These are phyloP conservation scores for Wiebesia pumilae DNA, from an alignment of 1,140 invertebrate species.

Conservation along the genomic window DNA sequence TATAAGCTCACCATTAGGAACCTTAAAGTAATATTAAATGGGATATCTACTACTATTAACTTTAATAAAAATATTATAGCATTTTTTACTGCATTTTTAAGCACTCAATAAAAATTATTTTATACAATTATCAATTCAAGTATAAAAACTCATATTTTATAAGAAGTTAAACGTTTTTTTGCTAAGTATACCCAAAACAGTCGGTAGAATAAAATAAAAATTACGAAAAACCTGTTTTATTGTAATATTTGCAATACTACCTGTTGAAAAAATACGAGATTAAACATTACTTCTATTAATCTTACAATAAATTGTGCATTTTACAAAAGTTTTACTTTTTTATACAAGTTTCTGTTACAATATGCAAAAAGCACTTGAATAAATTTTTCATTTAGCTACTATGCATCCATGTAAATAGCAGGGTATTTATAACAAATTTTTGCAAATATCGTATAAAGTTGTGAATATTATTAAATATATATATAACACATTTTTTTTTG, in stretches of 20 bases:
- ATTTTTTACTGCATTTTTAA: neutral
- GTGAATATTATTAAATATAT: constrained; percentile 43
- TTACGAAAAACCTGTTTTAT: constrained; percentile 51
- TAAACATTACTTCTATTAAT: constrained; percentile 13
- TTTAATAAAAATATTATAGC: constrained; percentile 9
- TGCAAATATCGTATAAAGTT: constrained; percentile 36
- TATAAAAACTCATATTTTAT: neutral
- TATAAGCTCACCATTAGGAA: neutral
- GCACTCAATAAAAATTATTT: neutral
- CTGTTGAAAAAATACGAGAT: constrained; percentile 15
- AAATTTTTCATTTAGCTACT: constrained; percentile 36
- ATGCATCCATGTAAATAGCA: constrained; percentile 11
- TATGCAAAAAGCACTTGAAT: constrained; percentile 3
- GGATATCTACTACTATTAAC: neutral
- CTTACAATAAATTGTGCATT: constrained; percentile 22
- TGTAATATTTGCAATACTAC: constrained; percentile 56
- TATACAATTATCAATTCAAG: neutral
- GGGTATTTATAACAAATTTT: constrained; percentile 44
- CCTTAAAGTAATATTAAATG: neutral
- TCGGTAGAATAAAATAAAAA: constrained; percentile 15
- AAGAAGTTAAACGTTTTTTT: neutral
- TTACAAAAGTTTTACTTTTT: constrained; percentile 19
- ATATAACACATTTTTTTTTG: constrained; percentile 47
- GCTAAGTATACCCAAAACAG: neutral
- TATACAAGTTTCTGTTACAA: constrained; percentile 2